Percentiles rank a stretch among this genome's conserved stretches.
Conservation (phyloP, 2,113 vertebrate genomes). For the Furnarius figulus region DNA sequence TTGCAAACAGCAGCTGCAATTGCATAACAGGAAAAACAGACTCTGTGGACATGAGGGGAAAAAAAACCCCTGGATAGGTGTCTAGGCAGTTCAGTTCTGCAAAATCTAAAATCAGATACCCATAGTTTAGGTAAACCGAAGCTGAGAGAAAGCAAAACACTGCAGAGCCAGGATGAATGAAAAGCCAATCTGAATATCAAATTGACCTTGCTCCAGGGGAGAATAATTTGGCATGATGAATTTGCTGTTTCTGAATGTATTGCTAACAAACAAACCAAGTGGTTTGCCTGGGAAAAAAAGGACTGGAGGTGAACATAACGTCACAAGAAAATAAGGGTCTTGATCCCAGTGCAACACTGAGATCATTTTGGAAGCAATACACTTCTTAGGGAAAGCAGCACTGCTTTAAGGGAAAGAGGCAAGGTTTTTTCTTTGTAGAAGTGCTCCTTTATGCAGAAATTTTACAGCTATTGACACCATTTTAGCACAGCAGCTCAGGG, state of each 20-base stretch:
- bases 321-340: neutral
- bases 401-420: neutral
- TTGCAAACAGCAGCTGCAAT: neutral
- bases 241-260: neutral
- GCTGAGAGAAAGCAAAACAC: conserved; percentile 43
- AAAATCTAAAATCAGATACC: conserved; percentile 32
- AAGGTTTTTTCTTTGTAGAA: neutral
- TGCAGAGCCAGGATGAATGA: conserved; percentile 21
- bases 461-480: neutral
- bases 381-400: neutral
- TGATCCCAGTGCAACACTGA: neutral
- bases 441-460: conserved; percentile 17
- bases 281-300: neutral
- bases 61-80: neutral
- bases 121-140: conserved; percentile 16
- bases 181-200: conserved; percentile 50
- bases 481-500: neutral
- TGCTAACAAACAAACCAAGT: conserved; percentile 28
- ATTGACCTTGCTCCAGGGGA: conserved; percentile 24
- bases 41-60: neutral
- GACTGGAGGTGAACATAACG: neutral
- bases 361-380: neutral
- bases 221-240: conserved; percentile 43
- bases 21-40: conserved; percentile 11
- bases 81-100: conserved; percentile 14